Evolutionary conservation across 2,113 vertebrate species (phyloP).

Genomic region (Cyphomyrus plagiostoma): DNA sequence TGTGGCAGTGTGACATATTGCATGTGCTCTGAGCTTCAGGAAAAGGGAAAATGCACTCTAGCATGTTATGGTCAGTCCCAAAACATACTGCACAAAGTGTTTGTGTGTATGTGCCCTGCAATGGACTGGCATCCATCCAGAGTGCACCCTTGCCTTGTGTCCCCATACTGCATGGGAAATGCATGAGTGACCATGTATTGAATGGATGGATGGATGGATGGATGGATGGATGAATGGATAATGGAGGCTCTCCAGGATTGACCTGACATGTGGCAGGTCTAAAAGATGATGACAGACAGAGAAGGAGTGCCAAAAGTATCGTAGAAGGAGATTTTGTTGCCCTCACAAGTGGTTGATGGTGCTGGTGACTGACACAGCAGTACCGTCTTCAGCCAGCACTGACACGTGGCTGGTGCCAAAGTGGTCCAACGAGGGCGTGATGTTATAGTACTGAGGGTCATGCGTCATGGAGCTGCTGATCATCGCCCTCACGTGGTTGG

Average conservation of each 20-base stretch:
- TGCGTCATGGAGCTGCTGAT: slow-evolving; percentile 47
- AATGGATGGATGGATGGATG: not conserved
- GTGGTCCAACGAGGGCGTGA: slow-evolving; percentile 23
- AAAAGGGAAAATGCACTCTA: not conserved
- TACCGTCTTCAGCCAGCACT: slow-evolving; percentile 69
- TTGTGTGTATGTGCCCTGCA: not conserved
- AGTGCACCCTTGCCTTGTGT: not conserved
- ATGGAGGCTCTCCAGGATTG: not conserved
- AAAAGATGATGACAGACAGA: not conserved
- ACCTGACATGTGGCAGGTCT: not conserved
- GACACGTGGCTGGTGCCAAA: slow-evolving; percentile 70
- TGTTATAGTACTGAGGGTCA: slow-evolving; percentile 44
- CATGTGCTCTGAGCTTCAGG: not conserved
- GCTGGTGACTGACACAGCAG: slow-evolving; percentile 79
- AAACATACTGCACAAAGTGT: not conserved
- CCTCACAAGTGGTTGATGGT: slow-evolving; percentile 81
- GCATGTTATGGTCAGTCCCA: not conserved
- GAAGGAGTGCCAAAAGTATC: not conserved
- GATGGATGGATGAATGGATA: not conserved
- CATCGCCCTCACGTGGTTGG: slow-evolving; percentile 38
- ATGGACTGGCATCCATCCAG: not conserved
- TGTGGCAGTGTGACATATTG: not conserved
- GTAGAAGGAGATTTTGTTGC: not conserved
- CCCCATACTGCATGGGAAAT: not conserved
- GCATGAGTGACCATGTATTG: not conserved